Evolutionary conservation across 2,113 vertebrate genomes (phyloP).

Genomic region (Oplegnathus fasciatus): DNA sequence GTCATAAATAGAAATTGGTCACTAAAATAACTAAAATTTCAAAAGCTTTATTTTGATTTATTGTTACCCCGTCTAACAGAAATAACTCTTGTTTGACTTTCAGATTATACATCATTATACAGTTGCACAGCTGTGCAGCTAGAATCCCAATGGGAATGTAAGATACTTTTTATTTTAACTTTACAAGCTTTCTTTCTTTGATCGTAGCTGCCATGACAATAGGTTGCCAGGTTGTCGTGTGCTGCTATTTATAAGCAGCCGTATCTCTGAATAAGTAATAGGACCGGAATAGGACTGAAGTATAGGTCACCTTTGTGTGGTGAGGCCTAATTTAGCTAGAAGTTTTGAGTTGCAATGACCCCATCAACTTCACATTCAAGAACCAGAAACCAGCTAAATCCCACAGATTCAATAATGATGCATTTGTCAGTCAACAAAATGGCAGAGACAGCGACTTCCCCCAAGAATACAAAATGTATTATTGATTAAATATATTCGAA

Average conservation of each 20-base stretch:
- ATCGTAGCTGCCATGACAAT: conserved; percentile 39
- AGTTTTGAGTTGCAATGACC: conserved; percentile 6
- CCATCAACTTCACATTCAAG: neutral
- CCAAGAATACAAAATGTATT: neutral
- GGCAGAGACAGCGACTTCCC: neutral
- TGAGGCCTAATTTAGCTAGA: neutral
- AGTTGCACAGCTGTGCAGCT: neutral
- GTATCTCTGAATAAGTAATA: conserved; percentile 51
- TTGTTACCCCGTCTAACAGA: neutral
- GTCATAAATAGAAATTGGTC: neutral
- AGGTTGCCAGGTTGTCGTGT: conserved; percentile 16
- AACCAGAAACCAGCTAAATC: neutral
- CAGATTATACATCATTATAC: neutral
- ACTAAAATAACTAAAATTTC: neutral
- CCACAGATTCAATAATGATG: conserved; percentile 3
- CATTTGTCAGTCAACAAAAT: neutral
- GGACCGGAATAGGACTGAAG: conserved; percentile 24
- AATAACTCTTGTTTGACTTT: conserved; percentile 6
- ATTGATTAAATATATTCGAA: neutral
- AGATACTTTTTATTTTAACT: conserved; percentile 9
- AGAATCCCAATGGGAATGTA: conserved; percentile 11
- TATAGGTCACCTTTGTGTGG: conserved; percentile 50
- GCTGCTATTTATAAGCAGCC: conserved; percentile 58
- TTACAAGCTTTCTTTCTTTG: conserved; percentile 5
- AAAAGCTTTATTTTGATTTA: conserved; percentile 13